Conservation (phyloP, 2,113 vertebrate genomes). For the Rhea pennata region DNA sequence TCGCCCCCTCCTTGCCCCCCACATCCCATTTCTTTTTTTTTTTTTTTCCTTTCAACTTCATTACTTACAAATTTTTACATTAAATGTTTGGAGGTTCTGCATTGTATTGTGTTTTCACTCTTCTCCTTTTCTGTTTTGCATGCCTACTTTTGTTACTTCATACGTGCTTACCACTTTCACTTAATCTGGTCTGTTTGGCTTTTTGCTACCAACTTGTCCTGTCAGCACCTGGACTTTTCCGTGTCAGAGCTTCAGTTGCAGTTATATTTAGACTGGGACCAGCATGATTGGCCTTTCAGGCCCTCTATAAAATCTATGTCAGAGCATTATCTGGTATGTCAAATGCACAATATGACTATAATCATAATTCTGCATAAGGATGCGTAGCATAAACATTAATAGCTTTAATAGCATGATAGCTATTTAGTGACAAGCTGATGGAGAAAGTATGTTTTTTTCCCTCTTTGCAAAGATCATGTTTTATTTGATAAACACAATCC, state of each 20-base stretch:
- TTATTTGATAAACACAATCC: background rate
- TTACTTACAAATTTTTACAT: conserved; percentile 14
- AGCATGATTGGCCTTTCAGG: conserved; percentile 86
- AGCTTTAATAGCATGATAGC: background rate
- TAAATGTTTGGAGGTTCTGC: conserved; percentile 18
- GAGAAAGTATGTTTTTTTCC: background rate
- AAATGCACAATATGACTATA: conserved; percentile 20
- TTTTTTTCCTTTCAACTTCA: conserved; percentile 29
- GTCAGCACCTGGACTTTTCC: conserved; percentile 86
- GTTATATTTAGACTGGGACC: conserved; percentile 90
- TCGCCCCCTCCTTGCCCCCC: too few species aligned
- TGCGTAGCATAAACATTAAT: conserved; percentile 6
- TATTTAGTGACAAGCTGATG: background rate
- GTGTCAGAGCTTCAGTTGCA: conserved; percentile 87
- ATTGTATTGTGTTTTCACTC: conserved; percentile 5
- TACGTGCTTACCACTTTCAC: conserved; percentile 4
- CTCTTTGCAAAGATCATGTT: background rate
- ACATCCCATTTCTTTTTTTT: too few species aligned
- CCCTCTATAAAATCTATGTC: conserved; percentile 88
- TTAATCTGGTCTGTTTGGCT: conserved; percentile 62
- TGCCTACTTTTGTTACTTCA: conserved; percentile 49
- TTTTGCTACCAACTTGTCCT: conserved; percentile 54
- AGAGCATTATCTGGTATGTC: conserved; percentile 88
- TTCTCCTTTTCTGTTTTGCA: conserved; percentile 59
- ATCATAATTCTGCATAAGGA: conserved; percentile 34